Conservation (phyloP, 2,797 vertebrate genomes). For the Myiothlypis chrysogaster region DNA sequence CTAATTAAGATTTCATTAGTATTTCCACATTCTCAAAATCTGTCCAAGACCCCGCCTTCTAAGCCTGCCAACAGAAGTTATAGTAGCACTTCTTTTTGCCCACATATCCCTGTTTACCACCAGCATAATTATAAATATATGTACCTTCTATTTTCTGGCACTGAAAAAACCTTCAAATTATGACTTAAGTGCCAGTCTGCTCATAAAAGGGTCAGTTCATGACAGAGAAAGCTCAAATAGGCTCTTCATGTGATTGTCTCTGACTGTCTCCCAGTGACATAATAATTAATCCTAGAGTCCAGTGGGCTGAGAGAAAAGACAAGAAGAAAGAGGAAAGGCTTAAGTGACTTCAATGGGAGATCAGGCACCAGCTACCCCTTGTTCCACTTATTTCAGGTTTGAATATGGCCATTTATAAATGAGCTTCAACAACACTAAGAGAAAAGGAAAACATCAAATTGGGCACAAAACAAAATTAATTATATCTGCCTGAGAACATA, state of each 20-base stretch:
- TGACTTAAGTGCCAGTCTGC: neutral
- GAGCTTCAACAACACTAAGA: neutral
- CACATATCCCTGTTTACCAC: neutral
- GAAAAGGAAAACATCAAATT: neutral
- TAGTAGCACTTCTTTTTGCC: neutral
- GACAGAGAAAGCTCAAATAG: neutral
- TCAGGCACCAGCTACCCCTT: neutral
- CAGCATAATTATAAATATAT: neutral
- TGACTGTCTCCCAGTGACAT: neutral
- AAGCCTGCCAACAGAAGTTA: neutral
- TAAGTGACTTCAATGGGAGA: neutral
- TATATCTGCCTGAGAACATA: neutral
- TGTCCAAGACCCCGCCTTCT: neutral
- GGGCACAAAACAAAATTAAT: neutral
- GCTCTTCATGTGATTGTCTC: neutral
- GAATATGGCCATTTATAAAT: neutral
- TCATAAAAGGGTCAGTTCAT: neutral
- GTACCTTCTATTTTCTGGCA: neutral
- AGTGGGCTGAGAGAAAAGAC: neutral
- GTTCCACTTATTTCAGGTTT: neutral
- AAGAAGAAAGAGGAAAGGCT: neutral
- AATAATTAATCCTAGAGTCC: neutral
- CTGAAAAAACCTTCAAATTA: neutral
- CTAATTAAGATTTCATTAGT: conserved; percentile 31
- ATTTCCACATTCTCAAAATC: neutral